A percentile compares a stretch with the other conserved stretches of the same genome.
Conservation (phyloP, 2,888 invertebrate species). For the Choristoneura rosaceana region DNA sequence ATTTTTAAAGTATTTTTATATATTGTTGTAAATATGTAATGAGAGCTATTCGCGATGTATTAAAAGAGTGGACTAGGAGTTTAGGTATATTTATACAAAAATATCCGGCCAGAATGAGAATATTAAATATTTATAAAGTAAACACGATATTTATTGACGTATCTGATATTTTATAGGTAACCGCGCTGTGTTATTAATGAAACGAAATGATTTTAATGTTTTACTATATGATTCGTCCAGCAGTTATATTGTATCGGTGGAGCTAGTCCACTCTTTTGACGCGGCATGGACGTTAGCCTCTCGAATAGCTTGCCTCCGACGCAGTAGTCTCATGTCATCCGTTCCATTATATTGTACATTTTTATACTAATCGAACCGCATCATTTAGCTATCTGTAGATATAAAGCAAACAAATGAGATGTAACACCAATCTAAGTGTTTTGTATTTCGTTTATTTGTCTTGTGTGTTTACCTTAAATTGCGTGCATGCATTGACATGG, state of each 20-base stretch:
- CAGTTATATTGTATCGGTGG: constrained; percentile 63
- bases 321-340: constrained; percentile 73
- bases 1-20: constrained; percentile 79
- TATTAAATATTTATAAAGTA: constrained; percentile 45
- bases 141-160: constrained; percentile 59
- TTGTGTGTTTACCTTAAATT: constrained; percentile 19
- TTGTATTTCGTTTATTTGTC: constrained; percentile 36
- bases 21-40: constrained; percentile 74
- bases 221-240: constrained; percentile 37
- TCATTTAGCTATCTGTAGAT: constrained; percentile 53
- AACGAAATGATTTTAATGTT: constrained; percentile 46
- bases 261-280: constrained; percentile 70
- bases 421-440: constrained; percentile 68
- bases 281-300: constrained; percentile 43
- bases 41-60: constrained; percentile 59
- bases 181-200: constrained; percentile 52
- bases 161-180: constrained; percentile 44
- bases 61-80: constrained; percentile 71
- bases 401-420: constrained; percentile 46
- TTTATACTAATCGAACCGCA: constrained; percentile 57
- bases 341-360: constrained; percentile 73
- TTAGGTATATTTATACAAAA: constrained; percentile 55
- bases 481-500: background rate
- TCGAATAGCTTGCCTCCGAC: constrained; percentile 60
- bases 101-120: constrained; percentile 72